These are phyloP conservation scores for Craterocephalus amniculus DNA, from an alignment of 2,797 vertebrate species.

Conservation along the genomic window DNA sequence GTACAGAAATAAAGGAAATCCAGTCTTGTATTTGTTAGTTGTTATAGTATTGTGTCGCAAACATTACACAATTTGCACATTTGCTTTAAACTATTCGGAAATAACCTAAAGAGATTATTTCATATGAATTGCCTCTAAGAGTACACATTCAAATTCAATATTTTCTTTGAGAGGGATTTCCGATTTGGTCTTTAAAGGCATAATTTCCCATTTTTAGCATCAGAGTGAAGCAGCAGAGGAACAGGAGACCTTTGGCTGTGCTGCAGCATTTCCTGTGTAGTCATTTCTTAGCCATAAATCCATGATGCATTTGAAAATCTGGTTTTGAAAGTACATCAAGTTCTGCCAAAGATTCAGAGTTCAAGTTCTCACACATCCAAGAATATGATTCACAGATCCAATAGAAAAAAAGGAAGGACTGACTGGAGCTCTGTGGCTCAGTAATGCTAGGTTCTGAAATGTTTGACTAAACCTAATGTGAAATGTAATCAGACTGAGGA, in stretches of 20 bases:
- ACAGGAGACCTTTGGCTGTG: background rate
- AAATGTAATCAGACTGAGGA: constrained; percentile 43
- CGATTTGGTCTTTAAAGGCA: background rate
- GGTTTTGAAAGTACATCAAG: constrained; percentile 53
- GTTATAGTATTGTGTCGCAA: background rate
- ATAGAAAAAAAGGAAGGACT: constrained; percentile 16
- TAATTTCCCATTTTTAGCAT: background rate
- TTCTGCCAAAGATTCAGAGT: constrained; percentile 30
- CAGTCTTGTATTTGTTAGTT: background rate
- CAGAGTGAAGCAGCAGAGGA: background rate
- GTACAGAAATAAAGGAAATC: too few relatives aligned
- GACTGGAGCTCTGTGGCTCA: constrained; percentile 57
- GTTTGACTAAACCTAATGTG: constrained; percentile 22
- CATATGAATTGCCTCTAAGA: too few relatives aligned
- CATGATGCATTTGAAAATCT: constrained; percentile 9
- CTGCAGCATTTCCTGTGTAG: background rate
- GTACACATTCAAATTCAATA: background rate
- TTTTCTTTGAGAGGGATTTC: background rate
- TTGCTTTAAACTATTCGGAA: background rate
- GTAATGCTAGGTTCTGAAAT: constrained; percentile 55
- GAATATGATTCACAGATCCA: too few relatives aligned
- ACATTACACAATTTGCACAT: background rate
- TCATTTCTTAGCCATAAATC: background rate
- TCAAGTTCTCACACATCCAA: background rate
- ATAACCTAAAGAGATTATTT: too few relatives aligned